Percentiles rank a stretch among this genome's conserved stretches.
Conservation (phyloP, 2,113 vertebrate genomes). For the Elephantulus edwardii region DNA sequence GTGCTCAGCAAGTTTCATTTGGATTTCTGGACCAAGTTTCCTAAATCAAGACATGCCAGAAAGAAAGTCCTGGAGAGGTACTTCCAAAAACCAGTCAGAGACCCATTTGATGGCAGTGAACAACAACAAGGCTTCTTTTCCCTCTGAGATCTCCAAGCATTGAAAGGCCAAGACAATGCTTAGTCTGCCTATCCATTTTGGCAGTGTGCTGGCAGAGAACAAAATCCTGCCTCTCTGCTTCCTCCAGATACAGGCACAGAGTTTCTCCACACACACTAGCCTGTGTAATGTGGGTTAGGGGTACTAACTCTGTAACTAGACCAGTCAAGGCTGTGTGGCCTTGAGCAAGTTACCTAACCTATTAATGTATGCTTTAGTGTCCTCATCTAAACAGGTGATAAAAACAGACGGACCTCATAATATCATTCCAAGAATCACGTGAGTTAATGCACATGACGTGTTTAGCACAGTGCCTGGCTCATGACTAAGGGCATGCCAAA, state of each 20-base stretch:
- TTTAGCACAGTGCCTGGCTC: background rate
- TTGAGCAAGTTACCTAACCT: background rate
- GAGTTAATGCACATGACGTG: background rate
- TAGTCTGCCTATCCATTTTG: background rate
- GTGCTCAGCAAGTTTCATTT: background rate
- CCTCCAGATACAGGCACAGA: background rate
- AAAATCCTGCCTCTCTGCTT: background rate
- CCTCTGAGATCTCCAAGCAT: background rate
- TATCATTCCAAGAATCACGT: background rate
- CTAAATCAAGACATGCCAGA: background rate
- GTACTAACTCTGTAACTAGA: background rate
- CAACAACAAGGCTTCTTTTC: background rate
- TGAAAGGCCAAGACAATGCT: background rate
- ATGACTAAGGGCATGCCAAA: background rate
- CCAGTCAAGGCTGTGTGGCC: background rate
- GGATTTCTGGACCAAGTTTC: background rate
- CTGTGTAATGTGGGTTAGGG: background rate
- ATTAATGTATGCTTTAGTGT: background rate
- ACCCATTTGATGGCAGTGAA: background rate
- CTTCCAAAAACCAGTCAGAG: background rate
- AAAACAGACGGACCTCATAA: background rate
- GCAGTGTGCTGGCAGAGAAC: background rate
- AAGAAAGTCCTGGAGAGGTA: background rate
- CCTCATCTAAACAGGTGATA: background rate
- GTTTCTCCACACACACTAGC: background rate